A percentile compares a stretch with the other conserved stretches of the same genome.
These are phyloP conservation scores for Apis mellifera DNA, from an alignment of 1,140 invertebrate genomes.

Conservation along the genomic window Amel_HAv3.1 CM009942.2:10293001-10293500, in stretches of 20 bases:
- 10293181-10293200: too few relatives aligned
- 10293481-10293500: background rate
- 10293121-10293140: background rate
- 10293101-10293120: background rate
- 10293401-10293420: background rate
- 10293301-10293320: background rate
- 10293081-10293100: constrained; percentile 48
- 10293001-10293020: constrained; percentile 6
- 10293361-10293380: constrained; percentile 17
- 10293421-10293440: constrained; percentile 34
- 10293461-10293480: constrained; percentile 52
- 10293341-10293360: background rate
- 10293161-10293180: too few relatives aligned
- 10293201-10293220: too few relatives aligned
- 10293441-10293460: constrained; percentile 42
- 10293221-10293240: background rate
- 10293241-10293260: background rate
- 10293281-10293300: background rate
- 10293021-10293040: constrained; percentile 10
- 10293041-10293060: background rate
- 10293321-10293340: background rate
- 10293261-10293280: background rate
- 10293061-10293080: constrained; percentile 21
- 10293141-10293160: too few relatives aligned
- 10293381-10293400: constrained; percentile 13